Percentiles rank a stretch among this genome's conserved stretches.
Conservation (phyloP, 2,113 vertebrate species). For the Microtus oregoni region DNA sequence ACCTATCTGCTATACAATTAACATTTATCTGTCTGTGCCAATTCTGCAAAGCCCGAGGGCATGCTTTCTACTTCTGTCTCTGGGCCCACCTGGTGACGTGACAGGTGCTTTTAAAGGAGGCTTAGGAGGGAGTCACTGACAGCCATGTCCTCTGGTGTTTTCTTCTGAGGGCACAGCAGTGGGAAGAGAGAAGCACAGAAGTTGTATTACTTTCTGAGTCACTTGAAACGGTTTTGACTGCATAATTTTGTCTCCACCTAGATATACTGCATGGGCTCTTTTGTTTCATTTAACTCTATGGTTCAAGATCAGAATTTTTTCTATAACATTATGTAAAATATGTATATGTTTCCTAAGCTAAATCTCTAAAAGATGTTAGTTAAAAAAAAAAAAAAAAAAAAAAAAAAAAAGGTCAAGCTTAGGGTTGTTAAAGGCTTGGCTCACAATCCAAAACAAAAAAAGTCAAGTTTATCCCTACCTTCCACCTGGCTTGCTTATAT, state of each 20-base stretch:
- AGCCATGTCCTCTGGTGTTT: too few relatives aligned
- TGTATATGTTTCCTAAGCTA: neutral
- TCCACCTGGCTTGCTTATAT: neutral
- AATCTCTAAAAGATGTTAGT: rapidly evolving
- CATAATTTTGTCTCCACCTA: neutral
- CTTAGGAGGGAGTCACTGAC: rapidly evolving
- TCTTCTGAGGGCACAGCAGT: rapidly evolving
- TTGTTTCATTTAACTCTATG: neutral
- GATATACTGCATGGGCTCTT: neutral
- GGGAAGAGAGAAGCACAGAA: rapidly evolving
- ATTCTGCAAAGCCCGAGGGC: rapidly evolving
- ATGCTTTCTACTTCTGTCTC: rapidly evolving
- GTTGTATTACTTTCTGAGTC: neutral
- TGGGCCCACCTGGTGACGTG: rapidly evolving
- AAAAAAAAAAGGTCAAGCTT: neutral
- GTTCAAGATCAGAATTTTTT: neutral
- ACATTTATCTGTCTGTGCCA: neutral
- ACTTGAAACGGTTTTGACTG: neutral
- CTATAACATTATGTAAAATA: neutral
- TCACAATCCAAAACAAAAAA: neutral
- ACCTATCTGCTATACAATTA: neutral
- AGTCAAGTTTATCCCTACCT: neutral
- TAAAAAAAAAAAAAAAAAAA: neutral
- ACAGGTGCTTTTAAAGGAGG: neutral
- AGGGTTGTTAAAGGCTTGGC: neutral